Conservation (phyloP, 2,888 invertebrate genomes). For the Meghimatium bilineatum region DNA sequence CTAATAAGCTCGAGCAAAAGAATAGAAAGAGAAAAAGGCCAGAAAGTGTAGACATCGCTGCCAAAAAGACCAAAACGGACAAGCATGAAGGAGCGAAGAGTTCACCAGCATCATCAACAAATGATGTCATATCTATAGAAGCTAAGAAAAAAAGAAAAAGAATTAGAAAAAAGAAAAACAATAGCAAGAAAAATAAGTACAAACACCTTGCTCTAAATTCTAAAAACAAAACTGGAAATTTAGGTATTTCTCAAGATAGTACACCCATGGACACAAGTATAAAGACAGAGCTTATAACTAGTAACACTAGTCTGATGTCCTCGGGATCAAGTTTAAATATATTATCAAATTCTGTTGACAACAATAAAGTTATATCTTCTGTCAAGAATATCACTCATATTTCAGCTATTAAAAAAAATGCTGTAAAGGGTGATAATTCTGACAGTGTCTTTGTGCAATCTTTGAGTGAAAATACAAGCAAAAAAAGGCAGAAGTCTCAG, state of each 20-base stretch:
- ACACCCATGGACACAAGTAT: background rate
- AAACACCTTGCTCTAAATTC: constrained; percentile 54
- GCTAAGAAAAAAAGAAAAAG: constrained; percentile 50
- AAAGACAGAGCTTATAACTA: background rate
- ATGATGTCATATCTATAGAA: background rate
- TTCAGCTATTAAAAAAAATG: background rate
- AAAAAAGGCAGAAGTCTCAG: background rate
- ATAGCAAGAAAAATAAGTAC: constrained; percentile 60
- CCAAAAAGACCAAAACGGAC: background rate
- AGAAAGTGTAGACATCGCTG: background rate
- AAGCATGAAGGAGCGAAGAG: background rate
- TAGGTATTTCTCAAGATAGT: background rate
- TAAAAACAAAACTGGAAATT: constrained; percentile 16
- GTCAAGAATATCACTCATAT: no score
- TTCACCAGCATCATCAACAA: background rate
- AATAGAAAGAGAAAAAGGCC: constrained; percentile 25
- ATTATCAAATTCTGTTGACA: background rate
- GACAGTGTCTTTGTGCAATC: background rate
- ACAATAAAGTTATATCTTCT: background rate
- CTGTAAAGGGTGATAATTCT: background rate
- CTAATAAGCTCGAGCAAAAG: background rate
- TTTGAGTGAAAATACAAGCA: background rate
- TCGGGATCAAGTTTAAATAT: background rate
- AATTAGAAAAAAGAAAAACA: constrained; percentile 58
- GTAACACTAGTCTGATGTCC: background rate